A percentile compares a stretch with the other conserved stretches of the same genome.
Evolutionary conservation across 2,888 invertebrate species (phyloP).

Genomic region (Apodemia hepburni): DNA sequence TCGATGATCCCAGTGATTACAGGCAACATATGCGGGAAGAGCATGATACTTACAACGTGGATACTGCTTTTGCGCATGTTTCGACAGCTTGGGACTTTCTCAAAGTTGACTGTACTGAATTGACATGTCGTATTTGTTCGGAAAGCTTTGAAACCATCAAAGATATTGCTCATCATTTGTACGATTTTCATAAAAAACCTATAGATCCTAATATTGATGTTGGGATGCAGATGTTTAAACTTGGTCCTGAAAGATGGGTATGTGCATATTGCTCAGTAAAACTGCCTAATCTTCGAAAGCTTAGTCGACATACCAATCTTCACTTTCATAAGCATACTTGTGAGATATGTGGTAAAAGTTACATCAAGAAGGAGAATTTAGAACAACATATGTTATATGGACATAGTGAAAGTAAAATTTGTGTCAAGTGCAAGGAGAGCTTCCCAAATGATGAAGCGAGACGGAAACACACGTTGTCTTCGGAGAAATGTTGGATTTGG

Average conservation of each 20-base stretch:
- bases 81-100: conserved; percentile 29
- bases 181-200: conserved; percentile 38
- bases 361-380: conserved; percentile 42
- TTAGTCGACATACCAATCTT: conserved; percentile 50
- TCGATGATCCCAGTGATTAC: conserved; percentile 41
- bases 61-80: conserved; percentile 39
- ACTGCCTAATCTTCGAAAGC: conserved; percentile 41
- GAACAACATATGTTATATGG: conserved; percentile 38
- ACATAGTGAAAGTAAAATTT: conserved; percentile 37
- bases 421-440: conserved; percentile 43
- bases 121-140: conserved; percentile 45
- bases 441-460: conserved; percentile 45
- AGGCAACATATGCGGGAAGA: conserved; percentile 46
- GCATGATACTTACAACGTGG: conserved; percentile 40
- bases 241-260: conserved; percentile 42
- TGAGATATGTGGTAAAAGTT: conserved; percentile 54
- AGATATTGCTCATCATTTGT: conserved; percentile 42
- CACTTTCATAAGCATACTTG: conserved; percentile 54
- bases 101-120: conserved; percentile 47
- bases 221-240: conserved; percentile 50
- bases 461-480: conserved; percentile 41
- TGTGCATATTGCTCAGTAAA: conserved; percentile 47
- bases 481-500: conserved; percentile 47
- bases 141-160: conserved; percentile 35
- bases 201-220: conserved; percentile 42